A percentile compares a stretch with the other conserved stretches of the same genome.
These are phyloP conservation scores for Gonatopus flavifemur DNA, from an alignment of 1,140 invertebrate genomes.

Conservation along the genomic window DNA sequence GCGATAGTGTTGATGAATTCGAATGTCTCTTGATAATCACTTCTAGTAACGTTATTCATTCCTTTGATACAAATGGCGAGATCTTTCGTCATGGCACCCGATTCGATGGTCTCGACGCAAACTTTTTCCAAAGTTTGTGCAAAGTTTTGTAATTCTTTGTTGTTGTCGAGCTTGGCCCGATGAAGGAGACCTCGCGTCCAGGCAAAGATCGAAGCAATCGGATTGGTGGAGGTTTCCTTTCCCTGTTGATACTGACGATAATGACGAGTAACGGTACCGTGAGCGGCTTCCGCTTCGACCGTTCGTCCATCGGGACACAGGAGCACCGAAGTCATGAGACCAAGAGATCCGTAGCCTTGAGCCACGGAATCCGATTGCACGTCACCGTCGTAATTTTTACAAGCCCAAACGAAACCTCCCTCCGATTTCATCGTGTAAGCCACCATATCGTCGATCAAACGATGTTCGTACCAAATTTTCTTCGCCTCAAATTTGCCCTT, in stretches of 20 bases:
- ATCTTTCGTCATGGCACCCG: slow-evolving; percentile 98
- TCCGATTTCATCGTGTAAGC: slow-evolving; percentile 97
- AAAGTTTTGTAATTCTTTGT: slow-evolving; percentile 75
- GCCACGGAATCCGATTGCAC: slow-evolving; percentile 98
- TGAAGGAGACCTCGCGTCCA: slow-evolving; percentile 93
- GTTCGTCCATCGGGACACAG: slow-evolving; percentile 96
- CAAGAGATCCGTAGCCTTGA: slow-evolving; percentile 90
- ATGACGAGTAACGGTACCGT: slow-evolving; percentile 96
- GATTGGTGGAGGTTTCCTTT: slow-evolving; percentile 97
- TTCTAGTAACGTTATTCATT: slow-evolving; percentile 75
- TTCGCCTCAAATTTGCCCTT: slow-evolving; percentile 81
- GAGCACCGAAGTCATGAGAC: slow-evolving; percentile 94
- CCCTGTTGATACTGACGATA: slow-evolving; percentile 92
- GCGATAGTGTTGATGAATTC: slow-evolving; percentile 96
- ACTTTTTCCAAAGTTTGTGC: slow-evolving; percentile 84
- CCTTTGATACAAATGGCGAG: slow-evolving; percentile 98
- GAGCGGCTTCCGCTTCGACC: slow-evolving; percentile 95
- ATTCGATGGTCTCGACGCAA: slow-evolving; percentile 92
- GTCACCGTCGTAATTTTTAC: slow-evolving; percentile 99
- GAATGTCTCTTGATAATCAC: slow-evolving; percentile 96
- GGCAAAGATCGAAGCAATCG: slow-evolving; percentile 98
- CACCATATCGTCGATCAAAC: slow-evolving; percentile 99
- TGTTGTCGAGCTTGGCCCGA: slow-evolving; percentile 90
- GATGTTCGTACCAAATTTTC: slow-evolving; percentile 95
- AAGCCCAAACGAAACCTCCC: slow-evolving; percentile 98